Percentiles rank a stretch among this genome's conserved stretches.
Evolutionary conservation across 2,888 invertebrate genomes (phyloP).

Genomic region (Drosophila colorata): DNA sequence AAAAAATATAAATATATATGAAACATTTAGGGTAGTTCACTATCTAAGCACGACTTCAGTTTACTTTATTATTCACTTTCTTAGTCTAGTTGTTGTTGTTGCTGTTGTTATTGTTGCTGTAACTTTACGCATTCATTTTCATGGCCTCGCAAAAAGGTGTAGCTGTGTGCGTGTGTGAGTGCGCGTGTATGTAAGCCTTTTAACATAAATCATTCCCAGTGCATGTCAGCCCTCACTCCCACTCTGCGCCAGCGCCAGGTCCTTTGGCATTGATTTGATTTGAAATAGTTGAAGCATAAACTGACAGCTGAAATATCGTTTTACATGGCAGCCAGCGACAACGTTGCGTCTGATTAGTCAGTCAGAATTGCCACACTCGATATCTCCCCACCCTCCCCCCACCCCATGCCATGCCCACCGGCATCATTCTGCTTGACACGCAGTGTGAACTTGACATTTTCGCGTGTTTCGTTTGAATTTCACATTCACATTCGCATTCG

Average conservation of each 20-base stretch:
- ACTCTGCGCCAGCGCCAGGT: constrained; percentile 20
- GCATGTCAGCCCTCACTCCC: constrained; percentile 8
- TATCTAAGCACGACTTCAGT: neutral
- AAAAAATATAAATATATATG: neutral
- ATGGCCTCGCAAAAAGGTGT: constrained; percentile 45
- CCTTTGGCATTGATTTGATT: constrained; percentile 77
- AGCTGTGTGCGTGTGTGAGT: constrained; percentile 18
- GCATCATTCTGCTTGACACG: constrained; percentile 40
- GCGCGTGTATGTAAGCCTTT: constrained; percentile 57
- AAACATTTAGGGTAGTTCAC: constrained; percentile 14
- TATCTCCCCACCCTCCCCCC: neutral
- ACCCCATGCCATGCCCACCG: constrained; percentile 1
- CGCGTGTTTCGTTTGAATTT: constrained; percentile 51
- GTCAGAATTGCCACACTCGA: constrained; percentile 45
- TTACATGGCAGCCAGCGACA: constrained; percentile 67
- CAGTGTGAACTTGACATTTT: constrained; percentile 73
- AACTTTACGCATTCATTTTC: constrained; percentile 41
- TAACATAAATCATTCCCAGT: constrained; percentile 74
- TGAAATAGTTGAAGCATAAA: constrained; percentile 77
- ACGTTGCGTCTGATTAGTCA: constrained; percentile 73
- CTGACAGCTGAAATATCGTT: constrained; percentile 78
- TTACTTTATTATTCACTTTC: constrained; percentile 9
- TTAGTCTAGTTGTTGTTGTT: constrained; percentile 10
- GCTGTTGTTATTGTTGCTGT: constrained; percentile 32
- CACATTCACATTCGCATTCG: constrained; percentile 7